Evolutionary conservation across 2,888 invertebrate species (phyloP).

Genomic region (Lycocerus yunnanus): DNA sequence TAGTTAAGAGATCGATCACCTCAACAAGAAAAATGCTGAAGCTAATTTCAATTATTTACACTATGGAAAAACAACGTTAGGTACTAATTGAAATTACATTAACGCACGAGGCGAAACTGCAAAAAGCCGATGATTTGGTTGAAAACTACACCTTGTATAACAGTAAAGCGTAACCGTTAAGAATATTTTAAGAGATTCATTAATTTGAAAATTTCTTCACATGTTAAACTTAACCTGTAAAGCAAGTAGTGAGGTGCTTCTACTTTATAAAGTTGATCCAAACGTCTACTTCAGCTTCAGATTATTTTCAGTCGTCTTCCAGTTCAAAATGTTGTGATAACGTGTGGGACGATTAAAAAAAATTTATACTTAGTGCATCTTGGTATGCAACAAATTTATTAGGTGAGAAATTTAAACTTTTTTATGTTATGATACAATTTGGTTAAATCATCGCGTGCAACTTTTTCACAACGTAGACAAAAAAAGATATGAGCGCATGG

Average conservation of each 20-base stretch:
- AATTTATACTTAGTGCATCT: background rate
- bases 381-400: background rate
- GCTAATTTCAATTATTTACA: background rate
- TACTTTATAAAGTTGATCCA: constrained; percentile 16
- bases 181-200: constrained; percentile 28
- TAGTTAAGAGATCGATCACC: no score
- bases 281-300: constrained; percentile 12
- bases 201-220: constrained; percentile 40
- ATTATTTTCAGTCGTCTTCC: constrained; percentile 12
- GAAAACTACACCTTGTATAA: constrained; percentile 13
- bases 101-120: background rate
- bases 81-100: background rate
- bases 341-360: background rate
- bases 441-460: background rate
- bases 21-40: no score
- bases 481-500: background rate
- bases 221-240: constrained; percentile 38
- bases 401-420: background rate
- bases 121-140: background rate
- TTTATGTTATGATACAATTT: no score
- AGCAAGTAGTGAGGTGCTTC: constrained; percentile 20
- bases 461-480: background rate
- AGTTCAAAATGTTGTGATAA: constrained; percentile 19
- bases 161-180: constrained; percentile 34
- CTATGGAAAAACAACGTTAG: background rate